These are phyloP conservation scores for Herpailurus yagouaroundi DNA, from an alignment of 2,113 vertebrate species.

Conservation along the genomic window DNA sequence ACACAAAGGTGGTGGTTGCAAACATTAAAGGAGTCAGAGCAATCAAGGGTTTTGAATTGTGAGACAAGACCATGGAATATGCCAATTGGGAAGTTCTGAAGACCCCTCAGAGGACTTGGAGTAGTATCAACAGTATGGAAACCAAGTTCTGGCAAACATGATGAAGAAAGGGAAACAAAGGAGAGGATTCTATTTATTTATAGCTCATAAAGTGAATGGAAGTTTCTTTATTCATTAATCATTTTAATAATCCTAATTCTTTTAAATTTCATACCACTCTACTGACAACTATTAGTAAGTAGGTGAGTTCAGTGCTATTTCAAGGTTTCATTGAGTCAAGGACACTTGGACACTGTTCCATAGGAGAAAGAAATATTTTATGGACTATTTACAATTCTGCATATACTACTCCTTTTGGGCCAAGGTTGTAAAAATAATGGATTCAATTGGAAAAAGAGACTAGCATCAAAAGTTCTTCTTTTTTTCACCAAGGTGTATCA, in stretches of 20 bases:
- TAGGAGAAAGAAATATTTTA: background rate
- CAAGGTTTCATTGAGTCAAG: background rate
- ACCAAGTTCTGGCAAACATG: background rate
- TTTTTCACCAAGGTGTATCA: background rate
- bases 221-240: background rate
- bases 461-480: background rate
- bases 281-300: background rate
- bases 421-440: background rate
- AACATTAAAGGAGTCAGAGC: background rate
- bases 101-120: background rate
- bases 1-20: background rate
- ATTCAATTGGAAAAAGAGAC: background rate
- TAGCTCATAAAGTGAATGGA: background rate
- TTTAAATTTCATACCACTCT: background rate
- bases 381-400: background rate
- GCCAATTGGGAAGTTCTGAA: background rate
- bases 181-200: background rate
- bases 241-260: background rate
- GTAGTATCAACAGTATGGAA: background rate
- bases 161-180: background rate
- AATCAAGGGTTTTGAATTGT: background rate
- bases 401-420: background rate
- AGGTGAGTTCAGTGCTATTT: background rate
- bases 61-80: background rate
- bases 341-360: background rate